Evolutionary conservation across 2,113 vertebrate species (phyloP).

Genomic region (Castor canadensis): DNA sequence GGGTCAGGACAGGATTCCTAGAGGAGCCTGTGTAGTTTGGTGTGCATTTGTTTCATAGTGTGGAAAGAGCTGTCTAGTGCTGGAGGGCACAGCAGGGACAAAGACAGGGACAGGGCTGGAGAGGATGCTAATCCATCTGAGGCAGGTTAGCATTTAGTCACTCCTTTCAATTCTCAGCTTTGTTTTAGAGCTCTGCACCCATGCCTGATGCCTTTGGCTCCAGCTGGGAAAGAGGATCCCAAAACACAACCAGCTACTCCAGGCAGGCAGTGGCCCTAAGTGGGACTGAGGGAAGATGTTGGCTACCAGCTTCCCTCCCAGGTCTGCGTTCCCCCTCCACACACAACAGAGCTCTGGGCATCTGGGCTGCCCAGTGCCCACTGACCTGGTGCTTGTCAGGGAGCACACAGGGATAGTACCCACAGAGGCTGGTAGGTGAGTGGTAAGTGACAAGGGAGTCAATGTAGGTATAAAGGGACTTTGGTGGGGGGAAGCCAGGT

Average conservation of each 20-base stretch:
- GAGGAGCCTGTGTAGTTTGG: neutral
- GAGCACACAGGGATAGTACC: neutral
- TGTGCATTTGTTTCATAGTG: neutral
- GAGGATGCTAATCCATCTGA: neutral
- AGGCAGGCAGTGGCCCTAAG: neutral
- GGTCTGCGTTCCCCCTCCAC: neutral
- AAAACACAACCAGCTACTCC: neutral
- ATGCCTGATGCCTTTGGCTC: neutral
- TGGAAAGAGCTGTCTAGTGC: no score
- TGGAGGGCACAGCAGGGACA: neutral
- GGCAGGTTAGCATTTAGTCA: neutral
- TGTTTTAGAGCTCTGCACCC: neutral
- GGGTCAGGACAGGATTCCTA: neutral
- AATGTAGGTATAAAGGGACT: no score
- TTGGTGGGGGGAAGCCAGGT: no score
- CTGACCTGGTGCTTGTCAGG: neutral
- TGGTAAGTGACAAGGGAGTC: neutral
- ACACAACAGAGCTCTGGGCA: neutral
- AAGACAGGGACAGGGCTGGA: accelerated
- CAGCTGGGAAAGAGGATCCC: neutral
- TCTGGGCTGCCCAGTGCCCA: neutral
- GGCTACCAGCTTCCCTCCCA: neutral
- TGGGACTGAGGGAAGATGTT: neutral
- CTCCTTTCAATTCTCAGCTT: neutral
- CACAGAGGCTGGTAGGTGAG: neutral